Percentiles rank a stretch among this genome's conserved stretches.
Evolutionary conservation across 2,113 vertebrate species (phyloP).

Genomic region (Pungitius pungitius): DNA sequence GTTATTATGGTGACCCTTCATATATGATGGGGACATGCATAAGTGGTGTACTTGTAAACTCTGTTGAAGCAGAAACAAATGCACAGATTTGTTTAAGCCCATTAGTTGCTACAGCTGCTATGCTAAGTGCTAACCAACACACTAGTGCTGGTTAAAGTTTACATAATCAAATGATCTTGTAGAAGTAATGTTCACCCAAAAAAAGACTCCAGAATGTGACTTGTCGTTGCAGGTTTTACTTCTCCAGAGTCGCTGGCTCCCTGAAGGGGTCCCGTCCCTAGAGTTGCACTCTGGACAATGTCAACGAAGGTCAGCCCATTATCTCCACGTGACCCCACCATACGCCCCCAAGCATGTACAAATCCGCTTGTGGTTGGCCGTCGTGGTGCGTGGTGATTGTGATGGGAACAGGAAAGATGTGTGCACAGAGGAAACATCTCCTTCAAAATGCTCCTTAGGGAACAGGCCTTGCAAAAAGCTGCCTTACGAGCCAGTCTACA

Average conservation of each 20-base stretch:
- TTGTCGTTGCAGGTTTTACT: no score
- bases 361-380: no score
- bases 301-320: not conserved
- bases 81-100: not conserved
- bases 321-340: not conserved
- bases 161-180: not conserved
- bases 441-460: slow-evolving; percentile 33
- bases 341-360: no score
- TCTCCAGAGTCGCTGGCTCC: no score
- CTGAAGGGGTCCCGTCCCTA: no score
- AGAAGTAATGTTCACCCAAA: not conserved
- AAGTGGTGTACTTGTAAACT: not conserved
- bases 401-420: slow-evolving; percentile 45
- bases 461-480: slow-evolving; percentile 6
- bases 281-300: no score
- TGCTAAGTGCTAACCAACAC: not conserved
- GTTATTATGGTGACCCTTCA: not conserved
- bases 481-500: no score
- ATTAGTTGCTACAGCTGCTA: not conserved
- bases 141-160: not conserved
- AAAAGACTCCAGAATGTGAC: not conserved
- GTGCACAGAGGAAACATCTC: slow-evolving; percentile 56
- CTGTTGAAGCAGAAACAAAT: not conserved
- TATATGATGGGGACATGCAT: not conserved
- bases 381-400: slow-evolving; percentile 11